Evolutionary conservation across 2,113 vertebrate species (phyloP), one percentile per base, ranked within the genome.

Genomic region (Thalassoma bifasciatum): DNA sequence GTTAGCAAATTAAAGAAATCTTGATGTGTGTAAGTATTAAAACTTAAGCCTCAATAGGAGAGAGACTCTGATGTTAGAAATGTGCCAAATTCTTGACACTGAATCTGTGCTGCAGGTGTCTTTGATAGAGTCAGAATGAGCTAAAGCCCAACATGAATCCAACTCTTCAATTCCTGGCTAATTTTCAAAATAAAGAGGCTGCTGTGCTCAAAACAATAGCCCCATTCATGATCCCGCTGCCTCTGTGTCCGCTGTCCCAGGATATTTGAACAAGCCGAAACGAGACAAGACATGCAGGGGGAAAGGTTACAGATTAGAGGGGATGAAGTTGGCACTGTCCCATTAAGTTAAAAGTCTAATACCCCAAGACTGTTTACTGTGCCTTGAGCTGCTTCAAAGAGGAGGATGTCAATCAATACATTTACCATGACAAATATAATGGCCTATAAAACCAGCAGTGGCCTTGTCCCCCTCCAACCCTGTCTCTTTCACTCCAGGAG

Each of bases 181-280:
- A 63, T 75, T 70, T 77, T 87, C 81, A 63, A 86, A 72, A 71
- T 79, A 87, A 84, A 83, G 75, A 82, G n/a, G 62, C 72, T 46
- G 70, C 79, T 89, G 83, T 89, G 73, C 66, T 82, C 8, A 66
- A 73, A 69, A 90, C 90, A 92, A 87, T 72, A 53, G 65, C 47
- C 19, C 79, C 75, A 88, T 90, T 92, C 77, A 86, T 86, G 63
- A 65, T 58, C 21, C 54, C 40, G 69, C 66, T 66, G 50, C 59
- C 53, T 34, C 63, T 26, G 19, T 60, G 67, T 84, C 81, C 72
- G 70, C 61, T 63, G 38, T 50, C 47, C 64, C 78, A 23, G 57
- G 59, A 72, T 50, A 69, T 67, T 61, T 62, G 68, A 84, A 71
- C 63, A 46, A 79, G 70, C 53, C 38, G 30, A 72, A 69, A 69